Conservation (phyloP, 1,140 invertebrate genomes). For the Apis cerana region DNA sequence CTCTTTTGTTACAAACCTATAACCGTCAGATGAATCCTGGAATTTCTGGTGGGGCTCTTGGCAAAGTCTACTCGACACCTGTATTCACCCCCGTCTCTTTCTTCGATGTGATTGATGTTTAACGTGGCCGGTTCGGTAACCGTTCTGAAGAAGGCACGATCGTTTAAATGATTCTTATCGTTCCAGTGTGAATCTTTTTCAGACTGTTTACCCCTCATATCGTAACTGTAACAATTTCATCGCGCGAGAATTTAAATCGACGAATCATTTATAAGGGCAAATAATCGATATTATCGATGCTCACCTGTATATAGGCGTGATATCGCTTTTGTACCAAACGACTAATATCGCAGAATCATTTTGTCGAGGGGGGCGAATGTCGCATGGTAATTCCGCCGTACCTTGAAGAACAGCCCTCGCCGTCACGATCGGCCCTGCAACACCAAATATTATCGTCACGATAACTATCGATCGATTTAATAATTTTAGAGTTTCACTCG, state of each 20-base stretch:
- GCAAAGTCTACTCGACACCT: constrained; percentile 91
- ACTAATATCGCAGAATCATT: constrained; percentile 84
- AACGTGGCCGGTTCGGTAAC: constrained; percentile 83
- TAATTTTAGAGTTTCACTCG: too few species aligned
- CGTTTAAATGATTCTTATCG: constrained; percentile 82
- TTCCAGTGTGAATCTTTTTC: constrained; percentile 83
- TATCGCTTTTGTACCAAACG: constrained; percentile 86
- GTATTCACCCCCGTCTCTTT: constrained; percentile 88
- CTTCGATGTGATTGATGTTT: constrained; percentile 84
- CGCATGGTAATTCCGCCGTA: constrained; percentile 84
- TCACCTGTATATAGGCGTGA: constrained; percentile 86
- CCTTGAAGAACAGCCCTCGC: constrained; percentile 84
- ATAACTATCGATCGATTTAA: too few species aligned
- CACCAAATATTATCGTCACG: background rate
- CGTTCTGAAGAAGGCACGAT: constrained; percentile 83
- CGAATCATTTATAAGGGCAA: background rate
- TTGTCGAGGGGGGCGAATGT: constrained; percentile 82
- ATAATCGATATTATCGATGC: background rate
- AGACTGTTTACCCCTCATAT: constrained; percentile 82
- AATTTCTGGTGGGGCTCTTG: constrained; percentile 90
- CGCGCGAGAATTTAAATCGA: too few species aligned
- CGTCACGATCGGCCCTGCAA: constrained; percentile 83
- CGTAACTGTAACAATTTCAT: constrained; percentile 82
- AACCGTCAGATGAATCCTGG: constrained; percentile 89
- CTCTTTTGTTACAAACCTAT: constrained; percentile 86